Base-by-base conservation (phyloP, 1,140 invertebrate genomes). In the Heliconius nattereri region DNA sequence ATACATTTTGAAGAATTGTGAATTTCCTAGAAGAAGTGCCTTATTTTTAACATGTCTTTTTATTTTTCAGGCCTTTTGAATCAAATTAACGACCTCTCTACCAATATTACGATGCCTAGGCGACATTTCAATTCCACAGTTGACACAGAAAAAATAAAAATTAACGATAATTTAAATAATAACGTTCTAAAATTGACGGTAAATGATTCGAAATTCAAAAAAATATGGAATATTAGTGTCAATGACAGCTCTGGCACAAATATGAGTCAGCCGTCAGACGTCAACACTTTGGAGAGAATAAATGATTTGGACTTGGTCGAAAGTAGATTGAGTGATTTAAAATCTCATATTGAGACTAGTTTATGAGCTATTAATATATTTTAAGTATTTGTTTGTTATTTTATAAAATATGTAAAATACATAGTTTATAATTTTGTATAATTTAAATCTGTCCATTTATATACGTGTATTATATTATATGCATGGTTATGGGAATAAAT, bases 281-380 rank as follows among this genome's bases (percentile, higher is more conserved):
- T 95, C 1, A 87, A 87, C n/a, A 94, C 94, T 9, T 86, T 93
- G 37, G 94, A 94, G 79, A 88, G 94, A 81, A 84, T 95, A 20
- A 91, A 87, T 52, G 94, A 95, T 83, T 84, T 94, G 20, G 86
- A 94, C 83, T 85, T 89, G 20, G 85, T 95, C n/a, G 93, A 94
- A 78, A 91, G 86, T 79, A 95, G 91, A 86, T 79, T 95, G n/a
- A 91, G 84, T 76, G 88, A 86, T 81, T 88, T 92, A 9, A 92
- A 87, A 81, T 89, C 79, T 20, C 89, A 90, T 57, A 85, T 87
- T 71, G 93, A 92, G 81, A 94, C 90, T 76, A 91, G 85, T 84
- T 87, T 92, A 78, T 94, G 82, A 89, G 35, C 20, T 16, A 71
- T 52, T 49, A 3, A 66, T 8, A 13, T 29, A 66, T 66, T n/a